A percentile compares a stretch with the other conserved stretches of the same genome.
These are phyloP conservation scores for Clunio marinus DNA, from an alignment of 2,888 invertebrate species.

Conservation along the genomic window DNA sequence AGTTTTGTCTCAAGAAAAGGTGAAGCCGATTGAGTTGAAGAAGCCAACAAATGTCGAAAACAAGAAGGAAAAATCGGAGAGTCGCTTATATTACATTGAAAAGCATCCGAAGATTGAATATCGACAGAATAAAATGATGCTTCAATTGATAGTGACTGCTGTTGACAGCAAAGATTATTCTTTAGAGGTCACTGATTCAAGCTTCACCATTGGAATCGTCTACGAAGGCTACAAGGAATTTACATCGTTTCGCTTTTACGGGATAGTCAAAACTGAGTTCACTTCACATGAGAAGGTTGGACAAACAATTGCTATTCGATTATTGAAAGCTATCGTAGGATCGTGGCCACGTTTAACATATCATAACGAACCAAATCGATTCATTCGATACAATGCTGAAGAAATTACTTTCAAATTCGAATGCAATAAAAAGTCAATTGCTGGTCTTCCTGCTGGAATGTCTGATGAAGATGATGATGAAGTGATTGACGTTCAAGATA, in stretches of 20 bases:
- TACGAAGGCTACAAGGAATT: not conserved
- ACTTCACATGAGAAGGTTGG: not conserved
- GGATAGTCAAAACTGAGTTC: not conserved
- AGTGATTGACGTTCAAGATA: no score
- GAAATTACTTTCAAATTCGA: no score
- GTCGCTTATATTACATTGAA: not conserved
- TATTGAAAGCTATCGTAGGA: not conserved
- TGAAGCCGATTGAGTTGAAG: not conserved
- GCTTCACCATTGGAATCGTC: not conserved
- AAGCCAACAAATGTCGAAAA: no score
- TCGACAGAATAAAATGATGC: not conserved
- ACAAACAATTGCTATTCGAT: not conserved
- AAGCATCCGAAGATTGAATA: conserved; percentile 2
- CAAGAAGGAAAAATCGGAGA: no score
- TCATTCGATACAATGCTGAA: not conserved
- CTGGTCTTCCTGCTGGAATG: no score
- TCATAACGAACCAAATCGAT: not conserved
- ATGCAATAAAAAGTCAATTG: no score
- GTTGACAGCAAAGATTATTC: not conserved
- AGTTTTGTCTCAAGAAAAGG: not conserved
- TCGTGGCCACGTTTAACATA: not conserved
- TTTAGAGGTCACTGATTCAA: not conserved
- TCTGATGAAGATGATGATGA: no score
- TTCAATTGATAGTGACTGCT: not conserved
- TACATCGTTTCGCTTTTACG: not conserved